A percentile compares a stretch with the other conserved stretches of the same genome.
Conservation (phyloP, 2,113 vertebrate species). For the Mobula hypostoma region DNA sequence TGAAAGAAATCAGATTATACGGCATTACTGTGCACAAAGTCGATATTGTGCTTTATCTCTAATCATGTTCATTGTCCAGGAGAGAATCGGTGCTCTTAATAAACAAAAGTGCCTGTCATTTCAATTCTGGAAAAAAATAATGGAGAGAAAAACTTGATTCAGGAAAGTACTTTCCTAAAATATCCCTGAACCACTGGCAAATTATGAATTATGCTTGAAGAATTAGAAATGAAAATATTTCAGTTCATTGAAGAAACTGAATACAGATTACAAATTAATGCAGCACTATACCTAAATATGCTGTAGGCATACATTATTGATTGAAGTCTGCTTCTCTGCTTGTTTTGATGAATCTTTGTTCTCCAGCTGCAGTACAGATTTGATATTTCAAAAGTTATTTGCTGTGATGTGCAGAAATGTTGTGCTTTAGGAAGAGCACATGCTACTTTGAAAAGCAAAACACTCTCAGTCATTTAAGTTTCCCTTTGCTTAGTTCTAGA, state of each 20-base stretch:
- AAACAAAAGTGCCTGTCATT: not conserved
- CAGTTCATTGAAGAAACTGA: constrained; percentile 39
- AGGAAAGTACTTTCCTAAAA: not conserved
- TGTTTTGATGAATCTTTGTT: not conserved
- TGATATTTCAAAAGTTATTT: constrained; percentile 46
- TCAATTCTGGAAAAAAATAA: not conserved
- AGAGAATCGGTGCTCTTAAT: constrained; percentile 23
- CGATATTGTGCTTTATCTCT: constrained; percentile 16
- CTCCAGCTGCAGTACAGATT: constrained; percentile 27
- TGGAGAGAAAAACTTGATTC: not conserved
- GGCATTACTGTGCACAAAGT: not conserved
- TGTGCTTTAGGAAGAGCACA: not conserved
- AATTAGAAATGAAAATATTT: constrained; percentile 39
- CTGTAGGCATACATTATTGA: constrained; percentile 38
- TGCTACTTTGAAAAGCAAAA: not conserved
- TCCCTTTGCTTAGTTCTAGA: not conserved
- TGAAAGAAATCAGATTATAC: constrained; percentile 11
- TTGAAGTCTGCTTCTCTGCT: constrained; percentile 27
- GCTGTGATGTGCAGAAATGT: not conserved
- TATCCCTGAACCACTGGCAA: constrained; percentile 37
- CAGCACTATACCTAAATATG: not conserved
- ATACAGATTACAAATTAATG: constrained; percentile 41
- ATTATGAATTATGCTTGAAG: constrained; percentile 35
- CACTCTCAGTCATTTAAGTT: not conserved
- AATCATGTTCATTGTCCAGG: constrained; percentile 24